Percentiles rank a stretch among this genome's conserved stretches.
These are phyloP conservation scores for Cyanoderma ruficeps DNA, from an alignment of 2,113 vertebrate genomes.

Conservation along the genomic window DNA sequence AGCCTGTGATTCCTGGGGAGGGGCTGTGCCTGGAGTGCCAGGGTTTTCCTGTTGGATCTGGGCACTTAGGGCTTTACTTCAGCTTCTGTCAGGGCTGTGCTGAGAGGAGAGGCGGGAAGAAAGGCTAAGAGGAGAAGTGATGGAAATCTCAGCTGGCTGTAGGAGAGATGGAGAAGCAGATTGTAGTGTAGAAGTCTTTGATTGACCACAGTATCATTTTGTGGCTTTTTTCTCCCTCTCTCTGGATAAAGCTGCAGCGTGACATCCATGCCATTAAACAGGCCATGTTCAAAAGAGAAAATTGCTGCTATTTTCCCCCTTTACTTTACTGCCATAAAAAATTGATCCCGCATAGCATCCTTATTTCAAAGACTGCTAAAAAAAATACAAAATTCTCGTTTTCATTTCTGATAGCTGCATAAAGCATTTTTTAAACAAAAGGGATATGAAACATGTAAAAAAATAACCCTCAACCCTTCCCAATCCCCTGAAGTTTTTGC, in stretches of 20 bases:
- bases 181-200: slow-evolving; percentile 64
- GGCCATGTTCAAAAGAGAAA: slow-evolving; percentile 81
- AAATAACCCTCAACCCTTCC: not conserved
- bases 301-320: slow-evolving; percentile 83
- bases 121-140: slow-evolving; percentile 24
- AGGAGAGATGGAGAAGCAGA: slow-evolving; percentile 24
- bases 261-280: slow-evolving; percentile 82
- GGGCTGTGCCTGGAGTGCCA: accelerated
- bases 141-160: slow-evolving; percentile 46
- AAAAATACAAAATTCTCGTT: slow-evolving; percentile 65
- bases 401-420: slow-evolving; percentile 71
- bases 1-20: not conserved
- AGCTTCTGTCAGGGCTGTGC: not conserved
- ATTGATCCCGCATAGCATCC: slow-evolving; percentile 81
- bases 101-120: not conserved
- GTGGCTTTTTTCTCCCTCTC: slow-evolving; percentile 68
- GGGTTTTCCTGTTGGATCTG: not conserved
- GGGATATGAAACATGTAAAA: slow-evolving; percentile 27
- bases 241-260: slow-evolving; percentile 69
- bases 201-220: slow-evolving; percentile 73
- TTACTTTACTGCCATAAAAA: slow-evolving; percentile 83
- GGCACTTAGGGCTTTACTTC: not conserved
- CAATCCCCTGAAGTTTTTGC: not conserved
- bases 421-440: slow-evolving; percentile 58
- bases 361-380: slow-evolving; percentile 77